Percentiles rank a stretch among this genome's conserved stretches.
These are phyloP conservation scores for Hermaeophaga mercurialis DNA, from an alignment of 2,888 invertebrate species.

Conservation along the genomic window DNA sequence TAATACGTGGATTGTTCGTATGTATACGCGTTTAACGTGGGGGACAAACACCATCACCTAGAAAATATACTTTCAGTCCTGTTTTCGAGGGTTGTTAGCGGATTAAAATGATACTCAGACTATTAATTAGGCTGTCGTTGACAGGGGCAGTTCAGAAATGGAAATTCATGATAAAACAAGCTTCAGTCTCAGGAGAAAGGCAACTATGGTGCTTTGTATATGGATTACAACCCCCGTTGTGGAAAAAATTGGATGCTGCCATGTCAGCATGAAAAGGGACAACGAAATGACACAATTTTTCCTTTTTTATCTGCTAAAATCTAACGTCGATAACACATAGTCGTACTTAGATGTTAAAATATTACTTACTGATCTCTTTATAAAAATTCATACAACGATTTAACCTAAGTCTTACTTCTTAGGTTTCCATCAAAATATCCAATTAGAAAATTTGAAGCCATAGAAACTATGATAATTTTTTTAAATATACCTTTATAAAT, in stretches of 20 bases:
- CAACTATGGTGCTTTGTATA: slow-evolving; percentile 31
- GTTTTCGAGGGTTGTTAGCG: slow-evolving; percentile 23
- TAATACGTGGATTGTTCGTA: slow-evolving; percentile 4
- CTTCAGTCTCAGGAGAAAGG: slow-evolving; percentile 30
- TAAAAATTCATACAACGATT: background rate
- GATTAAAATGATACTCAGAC: slow-evolving; percentile 42
- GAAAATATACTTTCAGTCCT: slow-evolving; percentile 22
- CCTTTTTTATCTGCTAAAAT: slow-evolving; percentile 15
- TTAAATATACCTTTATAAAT: too few relatives aligned
- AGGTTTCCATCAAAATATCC: too few relatives aligned
- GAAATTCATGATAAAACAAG: slow-evolving; percentile 34
- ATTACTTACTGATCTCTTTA: background rate
- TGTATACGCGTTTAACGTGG: background rate
- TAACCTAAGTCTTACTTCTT: too few relatives aligned
- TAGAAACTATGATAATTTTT: too few relatives aligned
- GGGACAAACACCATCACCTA: slow-evolving; percentile 19
- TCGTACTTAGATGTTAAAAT: background rate
- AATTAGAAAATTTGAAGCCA: too few relatives aligned
- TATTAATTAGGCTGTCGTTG: slow-evolving; percentile 46
- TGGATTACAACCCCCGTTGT: slow-evolving; percentile 37
- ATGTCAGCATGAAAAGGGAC: slow-evolving; percentile 20
- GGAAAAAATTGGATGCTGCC: slow-evolving; percentile 39
- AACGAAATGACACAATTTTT: slow-evolving; percentile 11
- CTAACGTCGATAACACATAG: slow-evolving; percentile 1
- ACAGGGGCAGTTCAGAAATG: slow-evolving; percentile 41